Evolutionary conservation across 2,797 vertebrate species (phyloP).

Genomic region (Pempheris klunzingeri): DNA sequence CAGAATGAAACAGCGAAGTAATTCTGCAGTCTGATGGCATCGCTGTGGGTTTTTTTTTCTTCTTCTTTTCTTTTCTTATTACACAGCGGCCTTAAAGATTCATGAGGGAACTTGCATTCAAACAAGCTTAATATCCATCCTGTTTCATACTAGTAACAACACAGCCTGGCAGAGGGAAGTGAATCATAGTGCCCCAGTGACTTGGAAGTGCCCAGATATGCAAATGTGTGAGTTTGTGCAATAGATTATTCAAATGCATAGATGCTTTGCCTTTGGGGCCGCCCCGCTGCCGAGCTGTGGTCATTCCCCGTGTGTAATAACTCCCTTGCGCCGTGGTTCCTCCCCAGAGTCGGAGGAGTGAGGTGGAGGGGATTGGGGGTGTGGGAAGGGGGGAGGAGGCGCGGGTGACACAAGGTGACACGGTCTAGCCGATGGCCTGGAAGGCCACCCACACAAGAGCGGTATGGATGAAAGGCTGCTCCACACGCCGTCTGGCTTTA

Average conservation of each 20-base stretch:
- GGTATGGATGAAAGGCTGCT: conserved; percentile 42
- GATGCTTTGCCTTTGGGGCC: conserved; percentile 67
- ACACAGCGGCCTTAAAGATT: conserved; percentile 69
- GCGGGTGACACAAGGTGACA: conserved; percentile 63
- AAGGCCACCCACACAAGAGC: conserved; percentile 48
- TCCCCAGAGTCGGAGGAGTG: conserved; percentile 2
- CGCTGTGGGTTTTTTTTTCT: conserved; percentile 5
- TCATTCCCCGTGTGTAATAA: conserved; percentile 72
- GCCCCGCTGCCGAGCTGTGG: conserved; percentile 58
- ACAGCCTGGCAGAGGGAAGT: conserved; percentile 62
- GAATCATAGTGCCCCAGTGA: conserved; percentile 77
- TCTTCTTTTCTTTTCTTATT: conserved; percentile 43
- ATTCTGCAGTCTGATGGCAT: conserved; percentile 51
- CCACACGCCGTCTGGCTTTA: conserved; percentile 11
- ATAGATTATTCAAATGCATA: conserved; percentile 79
- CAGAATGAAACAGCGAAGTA: conserved; percentile 54
- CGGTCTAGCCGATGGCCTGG: conserved; percentile 41
- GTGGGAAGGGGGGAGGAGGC: conserved; percentile 26
- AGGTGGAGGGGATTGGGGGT: neutral
- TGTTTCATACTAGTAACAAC: conserved; percentile 61
- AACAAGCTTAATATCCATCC: conserved; percentile 72
- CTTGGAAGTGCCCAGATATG: conserved; percentile 75
- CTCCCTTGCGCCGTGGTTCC: conserved; percentile 38
- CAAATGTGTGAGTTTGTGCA: conserved; percentile 74
- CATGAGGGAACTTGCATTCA: conserved; percentile 68